These are phyloP conservation scores for Protomyctophum bolini DNA, from an alignment of 2,113 vertebrate species.

Conservation along the genomic window DNA sequence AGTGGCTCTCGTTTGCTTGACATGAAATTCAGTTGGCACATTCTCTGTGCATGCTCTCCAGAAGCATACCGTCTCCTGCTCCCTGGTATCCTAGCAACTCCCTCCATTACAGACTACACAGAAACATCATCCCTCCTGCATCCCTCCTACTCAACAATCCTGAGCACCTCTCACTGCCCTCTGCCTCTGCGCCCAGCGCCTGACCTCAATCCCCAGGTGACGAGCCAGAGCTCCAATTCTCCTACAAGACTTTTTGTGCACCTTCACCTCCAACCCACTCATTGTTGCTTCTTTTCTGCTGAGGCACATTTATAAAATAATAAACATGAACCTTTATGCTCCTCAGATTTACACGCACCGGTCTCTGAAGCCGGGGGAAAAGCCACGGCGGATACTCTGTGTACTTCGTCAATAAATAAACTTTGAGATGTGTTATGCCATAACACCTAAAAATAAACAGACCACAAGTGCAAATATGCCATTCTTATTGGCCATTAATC, in stretches of 20 bases:
- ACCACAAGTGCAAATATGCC: no score
- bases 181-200: conserved; percentile 49
- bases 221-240: conserved; percentile 41
- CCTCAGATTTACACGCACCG: neutral
- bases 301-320: conserved; percentile 27
- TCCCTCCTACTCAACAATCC: conserved; percentile 61
- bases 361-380: no score
- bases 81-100: conserved; percentile 77
- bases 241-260: conserved; percentile 36
- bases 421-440: no score
- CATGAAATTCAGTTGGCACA: conserved; percentile 21
- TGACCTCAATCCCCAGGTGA: conserved; percentile 66
- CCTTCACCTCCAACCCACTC: conserved; percentile 53
- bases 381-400: no score
- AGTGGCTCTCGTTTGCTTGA: conserved; percentile 34
- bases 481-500: no score
- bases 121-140: conserved; percentile 50
- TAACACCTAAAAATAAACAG: no score
- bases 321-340: conserved; percentile 17
- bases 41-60: conserved; percentile 26
- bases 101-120: conserved; percentile 64
- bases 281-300: conserved; percentile 15
- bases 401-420: no score
- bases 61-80: conserved; percentile 61
- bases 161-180: conserved; percentile 42